These are phyloP conservation scores for Metallyticus violacea DNA, from an alignment of 2,888 invertebrate genomes.

Conservation along the genomic window DNA sequence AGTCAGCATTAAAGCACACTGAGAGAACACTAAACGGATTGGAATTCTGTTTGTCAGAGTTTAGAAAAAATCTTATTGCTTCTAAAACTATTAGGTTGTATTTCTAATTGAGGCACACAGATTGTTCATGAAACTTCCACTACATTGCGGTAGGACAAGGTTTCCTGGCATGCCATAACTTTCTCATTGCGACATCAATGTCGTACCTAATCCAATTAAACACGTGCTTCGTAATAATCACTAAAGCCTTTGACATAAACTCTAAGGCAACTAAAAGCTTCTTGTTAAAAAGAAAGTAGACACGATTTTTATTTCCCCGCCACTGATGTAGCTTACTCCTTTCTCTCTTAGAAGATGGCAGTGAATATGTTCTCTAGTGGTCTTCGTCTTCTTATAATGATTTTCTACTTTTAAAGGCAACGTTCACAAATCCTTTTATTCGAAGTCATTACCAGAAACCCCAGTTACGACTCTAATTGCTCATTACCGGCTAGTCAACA, in stretches of 20 bases:
- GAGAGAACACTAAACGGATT: no score
- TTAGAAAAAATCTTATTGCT: no score
- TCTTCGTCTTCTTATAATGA: background rate
- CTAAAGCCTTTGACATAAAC: background rate
- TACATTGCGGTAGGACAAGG: background rate
- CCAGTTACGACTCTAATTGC: background rate
- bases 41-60: no score
- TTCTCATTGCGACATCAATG: background rate
- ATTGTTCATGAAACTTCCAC: no score
- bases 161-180: background rate
- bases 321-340: background rate
- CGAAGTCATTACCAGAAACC: background rate
- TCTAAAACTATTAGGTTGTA: no score
- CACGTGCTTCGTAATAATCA: background rate
- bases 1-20: no score
- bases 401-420: background rate
- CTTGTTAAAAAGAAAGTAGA: no score
- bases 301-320: no score
- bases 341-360: background rate
- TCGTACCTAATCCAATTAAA: background rate
- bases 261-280: background rate
- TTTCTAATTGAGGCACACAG: no score
- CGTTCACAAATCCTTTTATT: background rate
- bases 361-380: background rate
- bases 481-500: background rate